Evolutionary conservation across 1,140 invertebrate species (phyloP).

Genomic region (Lithobius niger): DNA sequence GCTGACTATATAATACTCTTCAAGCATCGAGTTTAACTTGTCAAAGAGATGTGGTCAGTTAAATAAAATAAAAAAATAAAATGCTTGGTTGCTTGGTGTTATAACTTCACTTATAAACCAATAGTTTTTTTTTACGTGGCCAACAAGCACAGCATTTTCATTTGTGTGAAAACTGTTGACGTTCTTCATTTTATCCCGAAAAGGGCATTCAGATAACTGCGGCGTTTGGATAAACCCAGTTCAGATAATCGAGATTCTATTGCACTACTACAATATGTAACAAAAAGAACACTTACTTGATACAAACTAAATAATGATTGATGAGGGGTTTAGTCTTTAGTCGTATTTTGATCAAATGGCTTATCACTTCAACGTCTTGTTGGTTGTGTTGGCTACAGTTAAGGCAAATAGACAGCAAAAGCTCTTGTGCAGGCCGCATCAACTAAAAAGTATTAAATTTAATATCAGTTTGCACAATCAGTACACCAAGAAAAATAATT

Average conservation of each 20-base stretch:
- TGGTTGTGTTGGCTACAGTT: slow-evolving; percentile 67
- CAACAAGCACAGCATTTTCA: too few species aligned
- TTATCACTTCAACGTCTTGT: slow-evolving; percentile 78
- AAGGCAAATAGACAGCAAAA: slow-evolving; percentile 80
- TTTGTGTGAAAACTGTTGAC: too few species aligned
- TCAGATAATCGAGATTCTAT: too few species aligned
- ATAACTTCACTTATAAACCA: too few species aligned
- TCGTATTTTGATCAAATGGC: slow-evolving; percentile 73
- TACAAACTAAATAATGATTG: slow-evolving; percentile 71
- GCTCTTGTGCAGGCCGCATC: slow-evolving; percentile 76
- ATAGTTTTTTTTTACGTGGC: too few species aligned
- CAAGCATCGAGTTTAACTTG: too few species aligned
- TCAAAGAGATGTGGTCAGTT: too few species aligned
- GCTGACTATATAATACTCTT: too few species aligned
- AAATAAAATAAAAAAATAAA: too few species aligned
- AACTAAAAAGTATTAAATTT: slow-evolving; percentile 34
- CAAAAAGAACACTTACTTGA: slow-evolving; percentile 45
- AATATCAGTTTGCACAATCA: neutral
- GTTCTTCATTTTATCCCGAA: neutral
- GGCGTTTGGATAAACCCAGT: neutral
- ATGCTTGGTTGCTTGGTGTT: too few species aligned
- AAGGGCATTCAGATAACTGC: neutral
- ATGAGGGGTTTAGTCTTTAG: slow-evolving; percentile 86
- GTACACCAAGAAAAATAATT: slow-evolving; percentile 32
- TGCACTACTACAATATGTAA: too few species aligned